These are phyloP conservation scores for Sphecodes monilicornis DNA, from an alignment of 2,888 invertebrate species.

Conservation along the genomic window DNA sequence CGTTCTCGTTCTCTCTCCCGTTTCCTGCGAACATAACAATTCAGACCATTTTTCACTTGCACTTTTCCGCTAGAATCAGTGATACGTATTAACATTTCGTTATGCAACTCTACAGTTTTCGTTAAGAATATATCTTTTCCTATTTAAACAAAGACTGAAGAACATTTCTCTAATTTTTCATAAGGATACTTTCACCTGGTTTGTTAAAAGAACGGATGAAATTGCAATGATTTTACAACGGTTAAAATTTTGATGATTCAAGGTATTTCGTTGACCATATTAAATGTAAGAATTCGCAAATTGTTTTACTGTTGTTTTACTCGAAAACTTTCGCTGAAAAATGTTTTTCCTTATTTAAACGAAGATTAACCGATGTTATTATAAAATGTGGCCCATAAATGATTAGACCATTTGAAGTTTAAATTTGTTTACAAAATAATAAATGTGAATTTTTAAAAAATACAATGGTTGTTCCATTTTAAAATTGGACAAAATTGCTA, in stretches of 20 bases:
- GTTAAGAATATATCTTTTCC: neutral
- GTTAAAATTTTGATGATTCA: neutral
- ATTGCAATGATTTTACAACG: no score
- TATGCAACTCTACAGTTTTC: neutral
- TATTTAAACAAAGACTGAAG: neutral
- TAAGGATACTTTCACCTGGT: neutral
- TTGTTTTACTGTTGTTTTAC: no score
- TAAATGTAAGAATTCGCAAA: neutral
- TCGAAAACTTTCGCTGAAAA: no score
- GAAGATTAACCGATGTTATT: no score
- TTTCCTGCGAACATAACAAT: slow-evolving; percentile 86
- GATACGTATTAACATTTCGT: neutral
- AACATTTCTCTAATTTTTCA: neutral
- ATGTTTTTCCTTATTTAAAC: no score
- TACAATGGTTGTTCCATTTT: no score
- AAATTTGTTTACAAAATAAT: no score
- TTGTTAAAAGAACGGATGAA: neutral
- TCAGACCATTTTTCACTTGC: neutral
- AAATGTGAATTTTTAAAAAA: no score
- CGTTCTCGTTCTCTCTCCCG: slow-evolving; percentile 90
- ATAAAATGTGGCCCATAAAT: no score
- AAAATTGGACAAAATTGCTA: no score
- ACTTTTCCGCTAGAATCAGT: neutral
- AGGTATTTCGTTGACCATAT: neutral
- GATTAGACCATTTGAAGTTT: no score